phyloP scores from a whole-genome alignment of 2,113 vertebrate genomes.

The Hippocampus zosterae region DNA sequence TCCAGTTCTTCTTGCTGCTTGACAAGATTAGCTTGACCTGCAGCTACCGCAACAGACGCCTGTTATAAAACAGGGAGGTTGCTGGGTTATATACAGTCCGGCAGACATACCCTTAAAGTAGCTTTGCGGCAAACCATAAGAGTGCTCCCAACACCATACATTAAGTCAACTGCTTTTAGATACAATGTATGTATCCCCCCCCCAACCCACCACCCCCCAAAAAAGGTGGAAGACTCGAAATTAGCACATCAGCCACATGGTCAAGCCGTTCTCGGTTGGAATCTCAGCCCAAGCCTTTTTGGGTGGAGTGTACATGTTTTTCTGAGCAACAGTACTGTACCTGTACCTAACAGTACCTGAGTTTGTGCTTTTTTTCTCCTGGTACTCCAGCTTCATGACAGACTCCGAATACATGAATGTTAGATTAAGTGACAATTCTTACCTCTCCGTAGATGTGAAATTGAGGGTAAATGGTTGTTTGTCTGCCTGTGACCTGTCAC shows the following conservation, averaged over 20 bases:
- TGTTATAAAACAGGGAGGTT: slow-evolving; percentile 37
- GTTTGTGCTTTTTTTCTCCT: background rate
- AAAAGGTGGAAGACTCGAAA: background rate
- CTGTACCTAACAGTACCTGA: too few relatives aligned
- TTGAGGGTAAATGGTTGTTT: background rate
- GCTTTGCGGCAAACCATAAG: background rate
- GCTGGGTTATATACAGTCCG: background rate
- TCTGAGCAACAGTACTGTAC: too few relatives aligned
- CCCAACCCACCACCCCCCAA: too few relatives aligned
- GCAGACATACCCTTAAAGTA: background rate
- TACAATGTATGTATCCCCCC: background rate
- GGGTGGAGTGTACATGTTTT: background rate
- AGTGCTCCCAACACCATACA: background rate
- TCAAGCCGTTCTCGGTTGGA: background rate
- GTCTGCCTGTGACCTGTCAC: background rate
- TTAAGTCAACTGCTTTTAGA: background rate
- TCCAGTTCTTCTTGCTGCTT: slow-evolving; percentile 95
- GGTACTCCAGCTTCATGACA: too few relatives aligned
- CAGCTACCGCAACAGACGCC: slow-evolving; percentile 77
- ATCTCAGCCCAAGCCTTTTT: background rate
- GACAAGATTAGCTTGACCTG: slow-evolving; percentile 83
- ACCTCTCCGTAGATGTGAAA: too few relatives aligned
- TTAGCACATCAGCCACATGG: too few relatives aligned
- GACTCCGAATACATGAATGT: too few relatives aligned
- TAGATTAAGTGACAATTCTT: too few relatives aligned